Conservation (phyloP, 2,113 vertebrate species). For the Misgurnus mizolepis region DNA sequence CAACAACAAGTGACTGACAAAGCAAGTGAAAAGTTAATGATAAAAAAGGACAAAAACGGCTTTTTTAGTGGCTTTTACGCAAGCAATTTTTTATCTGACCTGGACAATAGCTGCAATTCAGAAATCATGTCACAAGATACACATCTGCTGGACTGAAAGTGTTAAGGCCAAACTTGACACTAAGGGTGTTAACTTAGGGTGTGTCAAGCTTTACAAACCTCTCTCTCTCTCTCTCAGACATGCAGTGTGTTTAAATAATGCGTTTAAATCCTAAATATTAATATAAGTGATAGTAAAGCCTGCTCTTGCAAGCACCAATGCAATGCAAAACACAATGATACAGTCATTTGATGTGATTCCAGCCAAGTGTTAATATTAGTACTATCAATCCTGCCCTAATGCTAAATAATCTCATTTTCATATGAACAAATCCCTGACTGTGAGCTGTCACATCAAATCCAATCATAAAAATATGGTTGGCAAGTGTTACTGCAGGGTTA, state of each 20-base stretch:
- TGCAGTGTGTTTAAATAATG: too few relatives aligned
- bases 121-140: conserved; percentile 33
- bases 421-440: conserved; percentile 27
- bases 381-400: background rate
- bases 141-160: background rate
- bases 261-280: too few relatives aligned
- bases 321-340: too few relatives aligned
- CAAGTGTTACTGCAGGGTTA: background rate
- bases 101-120: conserved; percentile 2
- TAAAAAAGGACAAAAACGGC: too few relatives aligned
- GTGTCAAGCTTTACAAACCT: background rate
- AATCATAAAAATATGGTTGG: background rate
- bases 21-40: too few relatives aligned
- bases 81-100: background rate
- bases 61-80: too few relatives aligned
- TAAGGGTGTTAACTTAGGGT: background rate
- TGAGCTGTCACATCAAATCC: background rate
- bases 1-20: too few relatives aligned
- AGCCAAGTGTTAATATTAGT: background rate
- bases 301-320: background rate
- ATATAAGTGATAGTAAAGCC: background rate
- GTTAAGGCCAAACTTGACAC: background rate
- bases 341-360: background rate
- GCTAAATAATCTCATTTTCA: conserved; percentile 25
- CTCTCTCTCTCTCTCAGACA: background rate